These are phyloP conservation scores for Typhlomys cinereus DNA, from an alignment of 2,113 vertebrate species.

Conservation along the genomic window DNA sequence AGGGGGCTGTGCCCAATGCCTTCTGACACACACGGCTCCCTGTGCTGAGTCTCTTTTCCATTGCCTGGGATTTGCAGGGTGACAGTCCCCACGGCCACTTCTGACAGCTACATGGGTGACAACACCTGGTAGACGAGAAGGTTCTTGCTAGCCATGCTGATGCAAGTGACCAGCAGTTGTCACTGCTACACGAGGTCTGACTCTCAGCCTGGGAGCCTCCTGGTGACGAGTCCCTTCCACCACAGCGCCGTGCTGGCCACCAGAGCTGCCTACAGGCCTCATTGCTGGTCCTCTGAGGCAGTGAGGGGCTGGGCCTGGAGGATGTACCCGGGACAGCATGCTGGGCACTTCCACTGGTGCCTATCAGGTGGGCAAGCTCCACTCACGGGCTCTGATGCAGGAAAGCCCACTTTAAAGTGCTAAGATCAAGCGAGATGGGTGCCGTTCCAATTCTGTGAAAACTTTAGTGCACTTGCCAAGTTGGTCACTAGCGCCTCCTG, in stretches of 20 bases:
- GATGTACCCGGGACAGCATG: rapidly evolving
- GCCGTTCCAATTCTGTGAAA: neutral
- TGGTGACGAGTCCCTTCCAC: neutral
- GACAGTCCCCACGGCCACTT: neutral
- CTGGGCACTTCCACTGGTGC: neutral
- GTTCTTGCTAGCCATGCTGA: neutral
- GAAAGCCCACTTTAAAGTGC: slow-evolving; percentile 17
- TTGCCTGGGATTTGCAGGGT: neutral
- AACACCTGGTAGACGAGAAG: neutral
- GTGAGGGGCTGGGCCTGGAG: neutral
- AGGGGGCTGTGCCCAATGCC: rapidly evolving
- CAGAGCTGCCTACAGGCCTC: neutral
- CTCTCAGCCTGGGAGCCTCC: neutral
- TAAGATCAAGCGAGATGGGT: slow-evolving; percentile 23
- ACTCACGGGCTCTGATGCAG: neutral
- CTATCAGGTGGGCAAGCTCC: neutral
- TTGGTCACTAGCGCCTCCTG: neutral
- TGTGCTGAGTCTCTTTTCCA: neutral
- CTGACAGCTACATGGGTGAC: neutral
- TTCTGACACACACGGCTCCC: neutral
- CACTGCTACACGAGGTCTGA: no score
- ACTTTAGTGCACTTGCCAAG: neutral
- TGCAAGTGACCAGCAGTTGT: neutral
- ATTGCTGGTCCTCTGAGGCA: neutral
- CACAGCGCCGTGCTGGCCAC: neutral